Base-by-base conservation (phyloP, 2,797 vertebrate species). In the Crenuchus spilurus region DNA sequence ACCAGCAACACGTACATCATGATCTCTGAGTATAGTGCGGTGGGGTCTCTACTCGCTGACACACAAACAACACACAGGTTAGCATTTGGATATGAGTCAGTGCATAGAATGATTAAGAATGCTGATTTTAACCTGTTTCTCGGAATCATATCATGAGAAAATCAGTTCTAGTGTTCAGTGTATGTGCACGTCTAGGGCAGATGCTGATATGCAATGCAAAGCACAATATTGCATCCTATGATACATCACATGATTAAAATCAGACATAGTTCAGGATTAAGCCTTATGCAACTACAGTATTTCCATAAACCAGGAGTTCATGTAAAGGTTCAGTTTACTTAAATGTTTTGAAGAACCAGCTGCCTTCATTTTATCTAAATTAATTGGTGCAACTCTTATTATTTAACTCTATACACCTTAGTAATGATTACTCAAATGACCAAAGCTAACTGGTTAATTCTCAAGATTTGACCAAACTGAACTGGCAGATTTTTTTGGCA, bases 1-100 rank as follows among this genome's bases (percentile, higher is more conserved):
- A 98, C 95, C 86, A 99, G 94, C 72, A 99, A 92, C 76, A 98
- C 93, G 42, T 98, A 99, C 97, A 98, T 99, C 96, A 97, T 96
- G 79, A 98, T 95, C 89, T 97, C 93, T 0, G 97, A 99, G 90
- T 98, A 95, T 78, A 97, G 84, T 0, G 97, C 95, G 0, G 95
- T 91, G 72, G 88, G 68, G 83, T 98, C 94, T 33, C 77, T 75
- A 76, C 84, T 92, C 54, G 91, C 97, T 99, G 92, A 62, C 64
- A 77, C 78, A 80, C 44, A 52, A 16, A 41, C 14, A 51, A n/a
- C 58, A 64, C 30, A 62, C 18, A 55, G 55, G 42, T 61, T 55
- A 52, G 48, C 44, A 37, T 18, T 30, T 30, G 31, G 14, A 64
- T 3, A 31, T 48, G n/a, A 13, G n/a, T 39, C 6, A 46, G 33